Conservation (phyloP, 1,140 invertebrate species). For the Drosophila ogumai region DNA sequence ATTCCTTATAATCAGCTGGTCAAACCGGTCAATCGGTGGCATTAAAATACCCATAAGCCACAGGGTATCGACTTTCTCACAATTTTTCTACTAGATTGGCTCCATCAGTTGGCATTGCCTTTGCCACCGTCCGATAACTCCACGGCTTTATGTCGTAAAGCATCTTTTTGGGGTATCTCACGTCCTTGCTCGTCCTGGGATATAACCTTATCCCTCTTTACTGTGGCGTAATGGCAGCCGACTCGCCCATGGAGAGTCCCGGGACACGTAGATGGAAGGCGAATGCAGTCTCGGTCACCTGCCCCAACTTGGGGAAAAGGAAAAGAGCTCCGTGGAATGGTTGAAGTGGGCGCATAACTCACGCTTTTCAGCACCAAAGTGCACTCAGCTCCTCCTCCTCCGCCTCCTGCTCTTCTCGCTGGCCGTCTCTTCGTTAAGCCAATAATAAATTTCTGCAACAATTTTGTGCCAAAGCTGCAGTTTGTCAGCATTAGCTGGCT, state of each 20-base stretch:
- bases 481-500: slow-evolving; percentile 71
- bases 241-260: slow-evolving; percentile 15
- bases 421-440: slow-evolving; percentile 50
- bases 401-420: neutral
- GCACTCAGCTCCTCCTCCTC: slow-evolving; percentile 47
- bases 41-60: neutral
- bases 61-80: slow-evolving; percentile 11
- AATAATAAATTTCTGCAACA: slow-evolving; percentile 77
- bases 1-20: neutral
- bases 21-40: neutral
- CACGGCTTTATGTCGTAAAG: slow-evolving; percentile 53
- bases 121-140: slow-evolving; percentile 37
- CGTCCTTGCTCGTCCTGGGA: slow-evolving; percentile 11
- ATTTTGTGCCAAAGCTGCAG: slow-evolving; percentile 74
- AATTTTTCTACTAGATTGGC: slow-evolving; percentile 38
- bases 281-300: slow-evolving; percentile 28
- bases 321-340: neutral
- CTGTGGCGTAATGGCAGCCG: slow-evolving; percentile 23
- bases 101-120: slow-evolving; percentile 45
- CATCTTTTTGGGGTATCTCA: slow-evolving; percentile 40
- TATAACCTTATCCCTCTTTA: slow-evolving; percentile 13
- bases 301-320: neutral
- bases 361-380: slow-evolving; percentile 70
- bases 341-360: slow-evolving; percentile 59
- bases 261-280: slow-evolving; percentile 45